Percentiles rank a stretch among this genome's conserved stretches.
Evolutionary conservation across 37 sponge, comb jelly and placozoan genomes (phyloP).

Genomic region (Beroe ovata): DNA sequence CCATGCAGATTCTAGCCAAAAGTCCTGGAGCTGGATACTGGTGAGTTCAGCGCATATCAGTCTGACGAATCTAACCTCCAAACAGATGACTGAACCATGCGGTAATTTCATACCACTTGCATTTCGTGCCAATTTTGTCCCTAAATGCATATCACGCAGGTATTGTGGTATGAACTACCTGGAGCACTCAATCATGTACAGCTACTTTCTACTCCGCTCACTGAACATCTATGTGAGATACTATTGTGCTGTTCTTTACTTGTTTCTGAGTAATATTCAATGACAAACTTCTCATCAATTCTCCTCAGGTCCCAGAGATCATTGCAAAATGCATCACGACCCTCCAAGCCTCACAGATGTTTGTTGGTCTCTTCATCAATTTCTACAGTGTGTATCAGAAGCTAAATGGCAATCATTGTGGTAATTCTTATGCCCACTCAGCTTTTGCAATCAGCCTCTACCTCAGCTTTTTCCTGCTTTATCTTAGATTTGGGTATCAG

Average conservation of each 20-base stretch:
- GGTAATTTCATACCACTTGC: too few species aligned
- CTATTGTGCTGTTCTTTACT: too few species aligned
- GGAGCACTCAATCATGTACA: constrained; percentile 43
- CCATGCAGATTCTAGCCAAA: constrained; percentile 37
- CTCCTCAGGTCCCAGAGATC: constrained; percentile 23
- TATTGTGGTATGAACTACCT: constrained; percentile 32
- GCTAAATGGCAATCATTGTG: background rate
- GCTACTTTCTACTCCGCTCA: constrained; percentile 2
- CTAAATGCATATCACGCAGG: too few species aligned
- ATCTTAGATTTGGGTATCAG: background rate
- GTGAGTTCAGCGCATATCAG: too few species aligned
- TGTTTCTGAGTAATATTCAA: too few species aligned
- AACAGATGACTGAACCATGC: too few species aligned
- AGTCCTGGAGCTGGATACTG: constrained; percentile 45
- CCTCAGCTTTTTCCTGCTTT: constrained; percentile 33
- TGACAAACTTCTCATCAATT: too few species aligned
- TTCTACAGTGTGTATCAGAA: constrained; percentile 42
- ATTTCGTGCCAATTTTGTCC: too few species aligned
- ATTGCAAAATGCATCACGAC: constrained; percentile 20
- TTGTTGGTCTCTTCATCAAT: constrained; percentile 1
- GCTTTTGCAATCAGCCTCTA: constrained; percentile 12
- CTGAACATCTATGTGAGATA: background rate
- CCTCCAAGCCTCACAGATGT: constrained; percentile 20
- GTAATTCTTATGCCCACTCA: constrained; percentile 25
- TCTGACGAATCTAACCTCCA: too few species aligned